Base-by-base conservation (phyloP, 2,888 invertebrate species). In the Myopa testacea region DNA sequence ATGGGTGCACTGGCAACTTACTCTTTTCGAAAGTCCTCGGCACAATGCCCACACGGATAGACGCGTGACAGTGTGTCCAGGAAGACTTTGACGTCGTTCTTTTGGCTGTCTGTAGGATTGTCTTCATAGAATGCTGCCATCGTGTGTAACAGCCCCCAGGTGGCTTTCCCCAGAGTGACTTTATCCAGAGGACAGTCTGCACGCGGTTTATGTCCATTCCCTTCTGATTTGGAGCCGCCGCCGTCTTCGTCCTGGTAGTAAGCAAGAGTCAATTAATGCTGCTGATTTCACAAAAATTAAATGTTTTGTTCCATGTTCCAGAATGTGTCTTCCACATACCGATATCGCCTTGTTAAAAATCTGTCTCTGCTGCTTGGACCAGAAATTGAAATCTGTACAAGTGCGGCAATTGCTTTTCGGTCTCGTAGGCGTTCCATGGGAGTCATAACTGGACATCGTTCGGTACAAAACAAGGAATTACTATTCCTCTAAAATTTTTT, bases 141-240 rank as follows among this genome's bases (percentile, higher is more conserved):
- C 0, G 99, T 96, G 87, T 99, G 99, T 4, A 99, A 91, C 82
- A 99, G 93, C 7, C 95, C 93, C 99, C 99, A 99, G 4, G 98
- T 95, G 73, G 93, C 92, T 5, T 92, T 91, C 38, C 96, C 96
- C 65, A 96, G 88, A 80, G 93, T 93, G 80, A 94, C 93, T 86
- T 93, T 95, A 85, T 95, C 95, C 77, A 95, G 85, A 0, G 96
- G 96, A 86, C 96, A 96, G 83, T 95, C 93, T 16, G 90, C 89
- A 16, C 84, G 82, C 0, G 67, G 73, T 12, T 37, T 58, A 2
- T 26, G 45, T 34, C 69, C 79, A 14, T 75, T 14, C 14, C 71
- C 50, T 5, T 14, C 19, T 38, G 65, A 8, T 38, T 40, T 19
- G 77, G 79, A 4, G 81, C 76, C 78, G 81, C 76, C 78, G 81